Conservation (phyloP, 2,888 invertebrate genomes). For the Cosmia trapezina region DNA sequence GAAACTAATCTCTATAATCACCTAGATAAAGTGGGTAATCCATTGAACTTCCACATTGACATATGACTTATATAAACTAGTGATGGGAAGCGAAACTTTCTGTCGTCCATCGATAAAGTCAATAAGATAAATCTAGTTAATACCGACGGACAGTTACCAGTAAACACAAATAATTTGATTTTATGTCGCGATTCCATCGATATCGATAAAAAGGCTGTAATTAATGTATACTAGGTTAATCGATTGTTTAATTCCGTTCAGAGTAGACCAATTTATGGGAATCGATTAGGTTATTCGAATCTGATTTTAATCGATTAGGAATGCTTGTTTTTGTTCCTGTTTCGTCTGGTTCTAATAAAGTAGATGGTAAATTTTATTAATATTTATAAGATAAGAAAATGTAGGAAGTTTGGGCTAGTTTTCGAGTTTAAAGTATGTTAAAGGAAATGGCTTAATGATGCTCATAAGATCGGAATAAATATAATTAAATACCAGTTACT, state of each 20-base stretch:
- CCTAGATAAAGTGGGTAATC: conserved; percentile 70
- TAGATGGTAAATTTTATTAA: conserved; percentile 38
- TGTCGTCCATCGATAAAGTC: conserved; percentile 81
- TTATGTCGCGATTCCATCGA: conserved; percentile 75
- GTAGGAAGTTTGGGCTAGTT: conserved; percentile 3
- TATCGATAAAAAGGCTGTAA: conserved; percentile 69
- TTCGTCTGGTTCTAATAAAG: conserved; percentile 8
- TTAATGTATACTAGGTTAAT: conserved; percentile 74
- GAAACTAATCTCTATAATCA: conserved; percentile 67
- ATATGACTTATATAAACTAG: conserved; percentile 69
- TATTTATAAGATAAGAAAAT: conserved; percentile 51
- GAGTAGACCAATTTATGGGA: conserved; percentile 56
- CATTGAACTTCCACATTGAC: conserved; percentile 61
- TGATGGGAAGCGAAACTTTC: conserved; percentile 71
- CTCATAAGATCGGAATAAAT: conserved; percentile 18
- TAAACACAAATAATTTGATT: conserved; percentile 79
- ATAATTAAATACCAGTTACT: conserved; percentile 17
- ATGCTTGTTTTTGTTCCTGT: conserved; percentile 47
- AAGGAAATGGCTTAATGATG: conserved; percentile 45
- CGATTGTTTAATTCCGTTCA: conserved; percentile 65
- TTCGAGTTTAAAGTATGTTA: conserved; percentile 23
- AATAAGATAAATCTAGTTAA: conserved; percentile 85
- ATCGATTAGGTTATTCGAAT: conserved; percentile 61
- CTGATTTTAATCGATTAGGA: conserved; percentile 59
- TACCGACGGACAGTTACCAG: conserved; percentile 73